Evolutionary conservation across 1,140 invertebrate species (phyloP).

Genomic region (Drosophila repletoides): DNA sequence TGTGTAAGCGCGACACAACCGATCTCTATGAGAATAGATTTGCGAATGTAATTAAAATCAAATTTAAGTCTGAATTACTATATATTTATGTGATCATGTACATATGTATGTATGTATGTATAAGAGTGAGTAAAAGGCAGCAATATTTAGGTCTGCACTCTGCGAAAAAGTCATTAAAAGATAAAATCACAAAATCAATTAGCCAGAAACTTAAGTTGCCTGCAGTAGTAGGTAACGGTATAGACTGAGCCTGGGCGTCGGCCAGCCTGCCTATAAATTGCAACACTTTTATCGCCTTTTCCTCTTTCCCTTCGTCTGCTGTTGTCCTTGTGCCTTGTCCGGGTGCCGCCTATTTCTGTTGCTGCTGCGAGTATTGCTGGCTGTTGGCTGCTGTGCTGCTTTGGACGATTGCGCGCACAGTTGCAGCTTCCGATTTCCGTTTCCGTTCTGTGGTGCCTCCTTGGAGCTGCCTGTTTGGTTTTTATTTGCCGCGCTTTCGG

Average conservation of each 20-base stretch:
- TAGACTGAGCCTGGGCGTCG: conserved; percentile 48
- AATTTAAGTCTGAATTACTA: conserved; percentile 21
- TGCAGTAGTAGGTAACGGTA: conserved; percentile 17
- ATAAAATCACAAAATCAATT: conserved; percentile 81
- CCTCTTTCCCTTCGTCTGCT: too few relatives aligned
- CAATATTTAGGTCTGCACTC: conserved; percentile 45
- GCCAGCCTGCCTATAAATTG: conserved; percentile 75
- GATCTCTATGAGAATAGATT: background rate
- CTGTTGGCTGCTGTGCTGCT: conserved; percentile 38
- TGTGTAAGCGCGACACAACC: background rate
- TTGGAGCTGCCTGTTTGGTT: conserved; percentile 70
- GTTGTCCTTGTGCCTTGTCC: conserved; percentile 45
- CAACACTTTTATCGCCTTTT: conserved; percentile 72
- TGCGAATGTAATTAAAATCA: conserved; percentile 55
- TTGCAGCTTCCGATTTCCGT: conserved; percentile 79
- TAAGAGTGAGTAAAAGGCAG: background rate
- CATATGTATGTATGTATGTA: conserved; percentile 19
- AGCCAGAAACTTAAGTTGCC: conserved; percentile 72
- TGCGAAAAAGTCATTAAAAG: conserved; percentile 78
- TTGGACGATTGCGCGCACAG: conserved; percentile 59
- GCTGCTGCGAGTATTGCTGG: conserved; percentile 39
- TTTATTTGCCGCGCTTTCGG: conserved; percentile 71
- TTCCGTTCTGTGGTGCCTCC: conserved; percentile 74
- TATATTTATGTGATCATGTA: background rate
- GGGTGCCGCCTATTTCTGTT: conserved; percentile 68